Evolutionary conservation across 2,888 invertebrate genomes (phyloP), one percentile per base, ranked within the genome.

Genomic region (Trachelus tabidus): DNA sequence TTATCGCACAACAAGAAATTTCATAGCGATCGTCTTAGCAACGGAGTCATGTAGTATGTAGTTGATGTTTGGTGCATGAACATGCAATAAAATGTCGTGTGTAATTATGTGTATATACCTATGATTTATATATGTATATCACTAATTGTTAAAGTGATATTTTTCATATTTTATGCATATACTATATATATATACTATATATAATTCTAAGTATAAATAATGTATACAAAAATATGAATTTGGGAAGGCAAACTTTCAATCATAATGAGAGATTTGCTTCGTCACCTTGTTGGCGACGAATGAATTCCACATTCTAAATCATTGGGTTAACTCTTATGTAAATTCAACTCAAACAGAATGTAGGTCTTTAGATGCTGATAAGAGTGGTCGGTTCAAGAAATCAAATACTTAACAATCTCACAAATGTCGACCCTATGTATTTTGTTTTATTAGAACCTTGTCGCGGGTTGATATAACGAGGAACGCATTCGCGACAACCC

Each of bases 181-280:
- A 34, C 31, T 56, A 35, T 76, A 78, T 73, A 78, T 73, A 74
- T 33, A 34, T 56, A 37, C 35, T 68, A 71, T 79, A 77, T 74
- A 85, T 85, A 84, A 81, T 80, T 83, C 86, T 88, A 88, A 84
- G 82, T 89, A 90, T 85, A 88, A 89, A 88, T 87, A 87, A 90
- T 89, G 84, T 88, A 89, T 91, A 91, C 88, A 91, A 91, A 91
- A 91, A 91, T 91, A 91, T 89, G 87, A 89, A 90, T 91, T 91
- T 89, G 83, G 85, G 85, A 89, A 89, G 89, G 87, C 88, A 84
- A 88, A 89, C 83, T 85, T 84, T 87, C 87, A 87, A 89, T 86
- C 83, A 75, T 77, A 75, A 56, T 33, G 15, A 30, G n/a, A 30
- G 30, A 15, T 34, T 34, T 30, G 30, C 15, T 34, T 30, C 30